These are phyloP conservation scores for Phylloscopus trochilus DNA, from an alignment of 2,113 vertebrate genomes.

Conservation along the genomic window DNA sequence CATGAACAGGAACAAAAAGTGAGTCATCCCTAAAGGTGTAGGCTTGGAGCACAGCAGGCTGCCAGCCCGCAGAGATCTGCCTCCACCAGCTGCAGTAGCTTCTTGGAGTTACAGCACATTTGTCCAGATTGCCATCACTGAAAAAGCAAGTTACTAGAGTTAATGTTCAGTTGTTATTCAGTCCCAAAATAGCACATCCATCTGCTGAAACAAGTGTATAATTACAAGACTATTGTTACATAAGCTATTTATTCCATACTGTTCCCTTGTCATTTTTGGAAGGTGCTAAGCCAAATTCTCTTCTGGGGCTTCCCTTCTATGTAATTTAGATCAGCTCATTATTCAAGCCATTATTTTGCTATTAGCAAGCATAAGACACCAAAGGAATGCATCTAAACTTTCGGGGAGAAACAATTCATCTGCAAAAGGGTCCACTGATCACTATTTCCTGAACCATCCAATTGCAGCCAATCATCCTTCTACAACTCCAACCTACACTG, in stretches of 20 bases:
- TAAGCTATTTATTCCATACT: conserved; percentile 25
- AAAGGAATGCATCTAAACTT: neutral
- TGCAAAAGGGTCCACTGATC: neutral
- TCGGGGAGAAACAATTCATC: neutral
- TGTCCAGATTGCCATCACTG: conserved; percentile 1
- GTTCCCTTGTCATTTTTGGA: neutral
- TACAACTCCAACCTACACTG: neutral
- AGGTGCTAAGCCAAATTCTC: conserved; percentile 9
- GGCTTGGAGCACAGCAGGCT: conserved; percentile 38
- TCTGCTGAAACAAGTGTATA: conserved; percentile 28
- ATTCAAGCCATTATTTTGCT: neutral
- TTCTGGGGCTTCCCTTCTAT: neutral
- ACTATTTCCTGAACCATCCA: neutral
- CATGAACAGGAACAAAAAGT: conserved; percentile 2
- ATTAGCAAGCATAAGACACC: neutral
- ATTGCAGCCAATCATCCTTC: neutral
- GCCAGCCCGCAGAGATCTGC: neutral
- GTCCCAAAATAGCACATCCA: conserved; percentile 34
- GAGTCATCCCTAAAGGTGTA: conserved; percentile 32
- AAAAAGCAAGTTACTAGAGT: conserved; percentile 18
- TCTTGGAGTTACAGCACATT: neutral
- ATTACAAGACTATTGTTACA: conserved; percentile 41
- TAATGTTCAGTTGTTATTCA: conserved; percentile 45
- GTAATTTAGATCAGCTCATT: neutral
- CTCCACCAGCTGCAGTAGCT: conserved; percentile 26